Conservation (phyloP, 2,113 vertebrate species). For the Limnothrissa miodon region DNA sequence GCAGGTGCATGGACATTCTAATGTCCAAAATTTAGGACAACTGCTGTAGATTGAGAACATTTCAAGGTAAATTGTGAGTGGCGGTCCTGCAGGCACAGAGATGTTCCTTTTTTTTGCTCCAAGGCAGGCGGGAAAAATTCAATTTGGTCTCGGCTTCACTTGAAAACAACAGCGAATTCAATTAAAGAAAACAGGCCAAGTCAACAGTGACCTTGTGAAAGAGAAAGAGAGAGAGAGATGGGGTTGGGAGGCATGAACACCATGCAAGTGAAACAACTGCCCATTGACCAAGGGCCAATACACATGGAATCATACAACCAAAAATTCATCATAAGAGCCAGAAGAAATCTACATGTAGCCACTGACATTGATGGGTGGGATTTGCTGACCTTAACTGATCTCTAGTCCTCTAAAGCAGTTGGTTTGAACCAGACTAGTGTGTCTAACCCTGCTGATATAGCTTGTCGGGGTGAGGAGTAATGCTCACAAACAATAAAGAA, state of each 20-base stretch:
- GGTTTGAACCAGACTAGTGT: too few relatives aligned
- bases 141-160: slow-evolving; percentile 38
- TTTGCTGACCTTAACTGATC: too few relatives aligned
- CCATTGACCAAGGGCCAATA: background rate
- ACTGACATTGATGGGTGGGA: background rate
- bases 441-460: too few relatives aligned
- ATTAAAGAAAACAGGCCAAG: slow-evolving; percentile 40
- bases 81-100: slow-evolving; percentile 43
- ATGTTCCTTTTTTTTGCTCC: slow-evolving; percentile 19
- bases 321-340: background rate
- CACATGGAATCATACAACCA: background rate
- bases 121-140: slow-evolving; percentile 37
- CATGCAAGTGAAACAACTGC: background rate
- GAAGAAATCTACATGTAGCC: too few relatives aligned
- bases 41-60: slow-evolving; percentile 25
- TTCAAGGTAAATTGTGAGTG: slow-evolving; percentile 37
- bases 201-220: slow-evolving; percentile 23
- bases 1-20: slow-evolving; percentile 19
- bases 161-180: slow-evolving; percentile 36
- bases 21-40: slow-evolving; percentile 29
- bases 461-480: too few relatives aligned
- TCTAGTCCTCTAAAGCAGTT: too few relatives aligned
- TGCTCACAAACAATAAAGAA: too few relatives aligned
- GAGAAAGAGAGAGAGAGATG: background rate
- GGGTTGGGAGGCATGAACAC: background rate